Evolutionary conservation across 2,888 invertebrate genomes (phyloP), one percentile per base, ranked within the genome.

Genomic region (Metellina segmentata): DNA sequence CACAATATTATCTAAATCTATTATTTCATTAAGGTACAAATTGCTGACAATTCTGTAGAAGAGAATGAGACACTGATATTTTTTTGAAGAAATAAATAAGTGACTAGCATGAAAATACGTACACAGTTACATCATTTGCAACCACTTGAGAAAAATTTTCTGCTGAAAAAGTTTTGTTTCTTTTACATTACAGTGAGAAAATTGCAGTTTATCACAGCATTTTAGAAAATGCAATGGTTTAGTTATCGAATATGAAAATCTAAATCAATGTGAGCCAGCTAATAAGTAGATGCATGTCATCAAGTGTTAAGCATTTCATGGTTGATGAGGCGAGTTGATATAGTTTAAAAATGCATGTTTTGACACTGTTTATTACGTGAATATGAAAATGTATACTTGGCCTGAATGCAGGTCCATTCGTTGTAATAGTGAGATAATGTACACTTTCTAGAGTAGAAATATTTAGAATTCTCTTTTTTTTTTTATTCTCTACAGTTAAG

Each of bases 191-290:
- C n/a, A 72, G 16, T 51, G 72, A 81, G 78, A 88, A 81, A 71
- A 81, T 81, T 81, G 51, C 74, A 81, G 75, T 48, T 74, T 88
- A 88, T 88, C 88, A 88, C 88, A 88, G 88, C 81, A 81, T 88
- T 88, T 88, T n/a, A 71, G 75, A 61, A 88, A 81, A 81, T 88
- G 88, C 88, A 81, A 69, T 69, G 16, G 52, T 88, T 81, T 81
- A 72, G 34, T 81, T 85, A 74, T 85, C 34, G 48, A 85, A 85
- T 75, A 85, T 85, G 83, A 85, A 85, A 85, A 85, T 61, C 61
- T 85, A 85, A 34, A 75, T 75, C 53, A 75, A 75, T 75, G 85
- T 16, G 53, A 85, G 74, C 74, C 16, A 7, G 34, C 74, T 85
- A 85, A 61, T 61, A 85, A 7, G 7, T 85, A 74, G 49, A 82